Percentiles rank a stretch among this genome's conserved stretches.
Conservation (phyloP, 1,140 invertebrate genomes). For the Lysiphlebus fabarum region DNA sequence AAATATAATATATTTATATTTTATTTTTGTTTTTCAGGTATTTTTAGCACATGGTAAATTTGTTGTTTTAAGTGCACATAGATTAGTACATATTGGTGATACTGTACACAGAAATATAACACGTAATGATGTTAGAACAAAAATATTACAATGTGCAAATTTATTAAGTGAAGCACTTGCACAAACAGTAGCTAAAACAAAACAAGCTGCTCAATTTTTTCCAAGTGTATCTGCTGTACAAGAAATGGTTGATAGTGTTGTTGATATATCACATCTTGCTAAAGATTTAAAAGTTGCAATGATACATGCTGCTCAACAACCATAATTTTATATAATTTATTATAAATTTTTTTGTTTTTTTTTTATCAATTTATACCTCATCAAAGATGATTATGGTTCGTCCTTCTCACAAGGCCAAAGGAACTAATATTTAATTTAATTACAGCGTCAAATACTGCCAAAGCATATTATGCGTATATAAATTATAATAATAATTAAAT, state of each 20-base stretch:
- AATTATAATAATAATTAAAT: neutral
- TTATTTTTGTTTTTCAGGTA: slow-evolving; percentile 48
- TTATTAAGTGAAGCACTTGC: slow-evolving; percentile 80
- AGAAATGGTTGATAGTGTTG: slow-evolving; percentile 89
- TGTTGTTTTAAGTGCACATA: slow-evolving; percentile 87
- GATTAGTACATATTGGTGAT: slow-evolving; percentile 90
- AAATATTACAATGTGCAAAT: slow-evolving; percentile 77
- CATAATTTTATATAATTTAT: slow-evolving; percentile 33
- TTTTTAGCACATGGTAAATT: slow-evolving; percentile 92
- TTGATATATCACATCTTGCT: slow-evolving; percentile 76
- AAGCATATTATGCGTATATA: slow-evolving; percentile 35
- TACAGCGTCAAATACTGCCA: slow-evolving; percentile 34
- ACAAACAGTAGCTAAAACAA: slow-evolving; percentile 81
- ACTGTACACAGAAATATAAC: slow-evolving; percentile 79
- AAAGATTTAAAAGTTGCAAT: slow-evolving; percentile 66
- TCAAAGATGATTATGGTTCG: slow-evolving; percentile 16
- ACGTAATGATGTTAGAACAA: slow-evolving; percentile 67
- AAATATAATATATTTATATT: neutral
- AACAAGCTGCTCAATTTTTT: slow-evolving; percentile 85
- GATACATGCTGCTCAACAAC: slow-evolving; percentile 45
- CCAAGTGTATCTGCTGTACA: slow-evolving; percentile 86
- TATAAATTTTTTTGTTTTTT: slow-evolving; percentile 22
- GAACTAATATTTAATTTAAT: slow-evolving; percentile 11
- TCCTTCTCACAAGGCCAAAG: slow-evolving; percentile 3
- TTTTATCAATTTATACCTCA: slow-evolving; percentile 23